Conservation (phyloP, 1,140 invertebrate species). For the Diuraphis noxia region DNA sequence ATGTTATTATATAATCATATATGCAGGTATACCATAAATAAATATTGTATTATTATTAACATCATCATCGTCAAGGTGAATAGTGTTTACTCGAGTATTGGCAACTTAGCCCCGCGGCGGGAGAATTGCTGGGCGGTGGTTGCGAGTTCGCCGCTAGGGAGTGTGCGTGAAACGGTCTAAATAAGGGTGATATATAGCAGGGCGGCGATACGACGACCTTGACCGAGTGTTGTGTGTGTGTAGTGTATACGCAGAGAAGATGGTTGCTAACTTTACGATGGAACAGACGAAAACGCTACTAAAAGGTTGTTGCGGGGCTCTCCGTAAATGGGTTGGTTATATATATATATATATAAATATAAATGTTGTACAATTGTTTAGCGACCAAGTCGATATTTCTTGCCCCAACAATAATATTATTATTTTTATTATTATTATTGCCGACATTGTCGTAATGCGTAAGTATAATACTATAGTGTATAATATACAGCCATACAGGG, state of each 20-base stretch:
- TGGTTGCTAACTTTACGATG: neutral
- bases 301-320: neutral
- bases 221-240: constrained; percentile 19
- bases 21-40: neutral
- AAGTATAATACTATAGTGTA: neutral
- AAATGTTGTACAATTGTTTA: neutral
- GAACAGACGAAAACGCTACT: neutral
- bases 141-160: neutral
- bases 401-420: neutral
- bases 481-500: neutral
- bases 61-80: neutral
- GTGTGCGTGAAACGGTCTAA: neutral
- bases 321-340: neutral
- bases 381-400: neutral
- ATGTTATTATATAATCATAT: too few species aligned
- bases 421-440: neutral
- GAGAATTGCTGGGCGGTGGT: neutral
- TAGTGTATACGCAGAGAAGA: neutral
- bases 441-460: neutral
- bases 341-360: neutral
- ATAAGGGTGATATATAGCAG: neutral
- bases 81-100: neutral
- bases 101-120: neutral
- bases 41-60: neutral
- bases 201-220: neutral